phyloP scores from a whole-genome alignment of 2,888 invertebrate genomes.

The Nudaria mundana region DNA sequence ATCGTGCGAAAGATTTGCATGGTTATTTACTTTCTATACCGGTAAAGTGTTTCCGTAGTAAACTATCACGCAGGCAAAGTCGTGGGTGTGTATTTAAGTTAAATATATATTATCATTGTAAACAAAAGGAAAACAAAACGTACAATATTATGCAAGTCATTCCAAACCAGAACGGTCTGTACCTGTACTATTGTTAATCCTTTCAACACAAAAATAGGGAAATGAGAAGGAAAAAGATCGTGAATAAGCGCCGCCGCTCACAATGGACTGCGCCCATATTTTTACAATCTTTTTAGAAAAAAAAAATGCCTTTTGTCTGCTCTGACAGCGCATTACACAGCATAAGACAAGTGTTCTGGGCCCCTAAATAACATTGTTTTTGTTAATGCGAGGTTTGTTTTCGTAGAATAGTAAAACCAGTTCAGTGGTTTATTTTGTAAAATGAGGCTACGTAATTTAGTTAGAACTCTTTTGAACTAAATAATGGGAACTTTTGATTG shows the following conservation, averaged over 20 bases:
- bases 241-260: slow-evolving; percentile 54
- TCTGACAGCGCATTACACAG: slow-evolving; percentile 70
- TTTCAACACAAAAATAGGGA: slow-evolving; percentile 72
- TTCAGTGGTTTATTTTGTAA: slow-evolving; percentile 21
- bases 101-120: not conserved
- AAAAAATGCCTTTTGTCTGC: slow-evolving; percentile 62
- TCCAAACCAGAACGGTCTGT: slow-evolving; percentile 42
- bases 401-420: slow-evolving; percentile 30
- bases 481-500: slow-evolving; percentile 20
- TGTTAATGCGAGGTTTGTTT: slow-evolving; percentile 47
- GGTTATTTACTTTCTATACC: too few relatives aligned
- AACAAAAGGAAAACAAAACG: slow-evolving; percentile 15
- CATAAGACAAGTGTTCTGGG: slow-evolving; percentile 71
- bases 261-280: slow-evolving; percentile 70
- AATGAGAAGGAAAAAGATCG: slow-evolving; percentile 68
- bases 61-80: too few relatives aligned
- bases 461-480: slow-evolving; percentile 14
- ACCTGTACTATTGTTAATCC: slow-evolving; percentile 75
- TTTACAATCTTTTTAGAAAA: slow-evolving; percentile 64
- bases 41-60: too few relatives aligned
- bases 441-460: slow-evolving; percentile 20
- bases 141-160: slow-evolving; percentile 45
- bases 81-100: too few relatives aligned
- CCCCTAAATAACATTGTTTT: slow-evolving; percentile 55
- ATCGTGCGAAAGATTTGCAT: too few relatives aligned